phyloP scores from a whole-genome alignment of 2,888 invertebrate genomes.

The Luperina nickerlii region DNA sequence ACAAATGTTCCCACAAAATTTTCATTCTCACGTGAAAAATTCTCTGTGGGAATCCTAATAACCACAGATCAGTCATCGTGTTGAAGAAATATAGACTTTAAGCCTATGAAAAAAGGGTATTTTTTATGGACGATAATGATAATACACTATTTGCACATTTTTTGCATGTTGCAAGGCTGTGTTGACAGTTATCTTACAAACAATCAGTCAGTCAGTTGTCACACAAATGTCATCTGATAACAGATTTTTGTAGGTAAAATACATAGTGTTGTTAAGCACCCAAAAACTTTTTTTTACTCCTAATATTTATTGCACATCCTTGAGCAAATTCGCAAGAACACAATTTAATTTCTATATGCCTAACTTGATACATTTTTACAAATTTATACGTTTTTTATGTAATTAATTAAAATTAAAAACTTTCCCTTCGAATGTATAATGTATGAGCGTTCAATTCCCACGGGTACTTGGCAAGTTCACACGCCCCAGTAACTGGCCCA shows the following conservation, averaged over 20 bases:
- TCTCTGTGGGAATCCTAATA: slow-evolving; percentile 64
- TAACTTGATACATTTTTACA: background rate
- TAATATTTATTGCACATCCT: background rate
- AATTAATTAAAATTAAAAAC: slow-evolving; percentile 8
- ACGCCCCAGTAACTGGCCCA: slow-evolving; percentile 51
- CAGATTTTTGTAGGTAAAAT: background rate
- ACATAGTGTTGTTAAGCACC: background rate
- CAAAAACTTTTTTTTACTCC: too few species aligned
- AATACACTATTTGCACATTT: slow-evolving; percentile 27
- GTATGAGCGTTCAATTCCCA: slow-evolving; percentile 44
- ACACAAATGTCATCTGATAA: slow-evolving; percentile 30
- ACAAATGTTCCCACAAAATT: slow-evolving; percentile 72
- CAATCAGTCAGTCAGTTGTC: too few species aligned
- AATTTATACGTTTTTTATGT: slow-evolving; percentile 1
- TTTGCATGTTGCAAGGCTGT: slow-evolving; percentile 46
- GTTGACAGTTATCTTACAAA: slow-evolving; percentile 21
- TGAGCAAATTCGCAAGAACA: background rate
- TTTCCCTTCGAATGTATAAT: slow-evolving; percentile 14
- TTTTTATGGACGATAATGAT: slow-evolving; percentile 9
- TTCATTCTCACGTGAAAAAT: slow-evolving; percentile 75
- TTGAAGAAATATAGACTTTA: slow-evolving; percentile 41
- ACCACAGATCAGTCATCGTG: slow-evolving; percentile 6
- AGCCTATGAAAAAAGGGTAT: fast-evolving
- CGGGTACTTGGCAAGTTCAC: slow-evolving; percentile 44
- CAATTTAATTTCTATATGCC: background rate